phyloP scores from a whole-genome alignment of 2,888 invertebrate genomes.

The Xestia sexstrigata region DNA sequence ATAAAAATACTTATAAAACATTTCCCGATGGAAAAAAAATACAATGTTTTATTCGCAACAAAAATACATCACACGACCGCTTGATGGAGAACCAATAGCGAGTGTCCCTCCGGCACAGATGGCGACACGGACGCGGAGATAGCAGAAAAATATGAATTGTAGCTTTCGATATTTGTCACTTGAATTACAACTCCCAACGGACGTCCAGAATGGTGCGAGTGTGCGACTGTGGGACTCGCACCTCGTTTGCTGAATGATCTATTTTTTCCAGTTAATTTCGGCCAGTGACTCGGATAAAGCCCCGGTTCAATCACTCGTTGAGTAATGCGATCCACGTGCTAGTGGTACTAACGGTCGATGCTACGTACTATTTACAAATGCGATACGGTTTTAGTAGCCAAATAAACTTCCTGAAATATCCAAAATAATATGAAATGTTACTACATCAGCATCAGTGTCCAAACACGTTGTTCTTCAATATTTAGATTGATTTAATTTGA shows the following conservation, averaged over 20 bases:
- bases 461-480: slow-evolving; percentile 26
- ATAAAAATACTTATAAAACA: slow-evolving; percentile 88
- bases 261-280: slow-evolving; percentile 78
- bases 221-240: slow-evolving; percentile 83
- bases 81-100: slow-evolving; percentile 90
- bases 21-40: slow-evolving; percentile 87
- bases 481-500: slow-evolving; percentile 41
- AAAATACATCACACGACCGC: slow-evolving; percentile 89
- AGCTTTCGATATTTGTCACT: slow-evolving; percentile 91
- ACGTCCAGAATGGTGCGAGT: slow-evolving; percentile 81
- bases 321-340: slow-evolving; percentile 61
- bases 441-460: slow-evolving; percentile 17
- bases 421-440: slow-evolving; percentile 16
- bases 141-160: slow-evolving; percentile 91
- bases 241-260: slow-evolving; percentile 87
- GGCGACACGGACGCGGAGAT: slow-evolving; percentile 88
- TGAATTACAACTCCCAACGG: slow-evolving; percentile 90
- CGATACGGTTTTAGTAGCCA: slow-evolving; percentile 28
- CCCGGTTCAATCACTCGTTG: slow-evolving; percentile 56
- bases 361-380: slow-evolving; percentile 51
- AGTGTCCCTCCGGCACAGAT: slow-evolving; percentile 88
- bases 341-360: slow-evolving; percentile 30
- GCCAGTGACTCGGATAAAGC: slow-evolving; percentile 59
- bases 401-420: not conserved
- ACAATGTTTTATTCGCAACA: slow-evolving; percentile 89